phyloP scores from a whole-genome alignment of 2,113 vertebrate genomes.

The Lasiurus borealis region DNA sequence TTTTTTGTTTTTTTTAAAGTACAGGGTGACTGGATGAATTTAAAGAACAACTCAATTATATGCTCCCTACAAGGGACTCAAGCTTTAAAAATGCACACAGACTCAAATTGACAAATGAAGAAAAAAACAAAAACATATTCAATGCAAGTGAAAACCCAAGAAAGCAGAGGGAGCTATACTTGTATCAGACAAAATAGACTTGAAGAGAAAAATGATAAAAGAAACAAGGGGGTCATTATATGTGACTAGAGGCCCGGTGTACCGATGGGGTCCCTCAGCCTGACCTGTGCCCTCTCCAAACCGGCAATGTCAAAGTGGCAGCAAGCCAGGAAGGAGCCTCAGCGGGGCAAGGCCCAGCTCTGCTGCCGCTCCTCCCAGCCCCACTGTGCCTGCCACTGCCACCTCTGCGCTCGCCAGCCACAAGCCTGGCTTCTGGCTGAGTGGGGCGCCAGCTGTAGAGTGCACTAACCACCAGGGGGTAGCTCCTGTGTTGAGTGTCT shows the following conservation, averaged over 20 bases:
- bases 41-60: neutral
- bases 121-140: neutral
- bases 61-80: neutral
- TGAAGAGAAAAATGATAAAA: neutral
- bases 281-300: no score
- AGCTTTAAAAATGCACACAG: neutral
- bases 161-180: neutral
- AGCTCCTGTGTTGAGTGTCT: no score
- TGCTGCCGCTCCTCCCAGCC: no score
- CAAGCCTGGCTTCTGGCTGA: no score
- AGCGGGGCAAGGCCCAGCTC: no score
- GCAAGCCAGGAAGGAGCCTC: no score
- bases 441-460: accelerated
- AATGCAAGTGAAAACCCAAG: neutral
- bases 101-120: neutral
- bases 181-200: neutral
- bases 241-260: no score
- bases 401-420: no score
- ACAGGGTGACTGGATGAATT: neutral
- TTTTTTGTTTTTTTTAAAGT: neutral
- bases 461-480: no score
- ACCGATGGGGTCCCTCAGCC: no score
- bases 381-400: no score
- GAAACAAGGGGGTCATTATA: neutral
- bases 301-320: no score